Conservation (phyloP, 2,113 vertebrate genomes). For the Lota lota region DNA sequence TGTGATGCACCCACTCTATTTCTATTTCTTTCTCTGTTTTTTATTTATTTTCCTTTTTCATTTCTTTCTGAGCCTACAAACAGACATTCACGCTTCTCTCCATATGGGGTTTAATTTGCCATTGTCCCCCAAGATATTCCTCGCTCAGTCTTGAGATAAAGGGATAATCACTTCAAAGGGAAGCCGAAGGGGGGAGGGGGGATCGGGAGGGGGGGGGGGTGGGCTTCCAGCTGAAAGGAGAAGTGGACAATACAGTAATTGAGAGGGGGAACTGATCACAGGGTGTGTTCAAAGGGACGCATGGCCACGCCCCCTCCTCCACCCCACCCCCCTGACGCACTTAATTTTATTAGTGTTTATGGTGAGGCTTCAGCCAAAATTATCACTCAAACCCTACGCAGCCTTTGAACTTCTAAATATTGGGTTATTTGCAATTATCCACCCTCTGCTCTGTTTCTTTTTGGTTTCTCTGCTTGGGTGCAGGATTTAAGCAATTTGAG, state of each 20-base stretch:
- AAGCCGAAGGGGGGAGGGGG: conserved; percentile 78
- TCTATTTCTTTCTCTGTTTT: conserved; percentile 50
- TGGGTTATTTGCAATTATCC: conserved; percentile 69
- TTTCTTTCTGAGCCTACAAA: conserved; percentile 59
- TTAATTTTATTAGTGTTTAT: conserved; percentile 98
- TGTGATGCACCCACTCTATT: conserved; percentile 11
- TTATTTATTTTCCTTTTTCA: conserved; percentile 19
- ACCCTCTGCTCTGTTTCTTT: conserved; percentile 45
- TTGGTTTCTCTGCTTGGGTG: conserved; percentile 43
- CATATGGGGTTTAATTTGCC: conserved; percentile 82
- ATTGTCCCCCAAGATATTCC: conserved; percentile 91
- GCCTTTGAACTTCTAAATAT: conserved; percentile 71
- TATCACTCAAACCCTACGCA: conserved; percentile 63
- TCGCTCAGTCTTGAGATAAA: conserved; percentile 96
- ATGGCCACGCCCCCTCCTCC: conserved; percentile 81
- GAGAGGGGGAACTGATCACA: conserved; percentile 96
- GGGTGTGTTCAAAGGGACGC: conserved; percentile 88
- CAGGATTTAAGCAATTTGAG: conserved; percentile 36
- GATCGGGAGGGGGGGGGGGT: conserved; percentile 67
- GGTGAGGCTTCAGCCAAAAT: conserved; percentile 76
- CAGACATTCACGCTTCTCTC: conserved; percentile 82
- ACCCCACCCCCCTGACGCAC: conserved; percentile 80
- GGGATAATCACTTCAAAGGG: conserved; percentile 99
- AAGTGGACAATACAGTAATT: conserved; percentile 98
- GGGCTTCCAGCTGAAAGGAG: conserved; percentile 87